phyloP scores from a whole-genome alignment of 2,888 invertebrate species.

The Sinopyrophorus schimmeli region DNA sequence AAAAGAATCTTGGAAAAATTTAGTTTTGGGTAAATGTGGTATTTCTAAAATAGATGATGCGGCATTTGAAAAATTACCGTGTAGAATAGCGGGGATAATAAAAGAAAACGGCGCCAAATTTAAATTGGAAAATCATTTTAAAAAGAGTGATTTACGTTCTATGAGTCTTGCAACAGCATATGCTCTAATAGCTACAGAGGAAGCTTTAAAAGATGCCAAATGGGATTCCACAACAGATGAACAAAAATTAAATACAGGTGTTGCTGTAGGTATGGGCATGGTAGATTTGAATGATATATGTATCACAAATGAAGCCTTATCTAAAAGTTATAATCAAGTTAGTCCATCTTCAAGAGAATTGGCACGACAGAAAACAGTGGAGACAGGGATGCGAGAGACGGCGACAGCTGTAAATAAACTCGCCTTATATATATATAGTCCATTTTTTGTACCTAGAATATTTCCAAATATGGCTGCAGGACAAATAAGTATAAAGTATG shows the following conservation, averaged over 20 bases:
- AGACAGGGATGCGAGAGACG: too few species aligned
- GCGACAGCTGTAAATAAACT: too few species aligned
- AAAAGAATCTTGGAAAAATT: constrained; percentile 73
- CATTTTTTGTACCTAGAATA: constrained; percentile 93
- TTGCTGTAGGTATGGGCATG: constrained; percentile 95
- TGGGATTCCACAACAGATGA: constrained; percentile 61
- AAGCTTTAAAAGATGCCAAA: constrained; percentile 75
- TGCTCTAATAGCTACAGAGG: constrained; percentile 80
- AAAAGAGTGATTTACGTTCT: constrained; percentile 70
- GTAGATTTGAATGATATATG: constrained; percentile 86
- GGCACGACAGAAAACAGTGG: too few species aligned
- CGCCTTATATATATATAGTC: too few species aligned
- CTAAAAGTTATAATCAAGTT: constrained; percentile 83
- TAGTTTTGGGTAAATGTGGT: constrained; percentile 77
- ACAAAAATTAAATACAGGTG: constrained; percentile 73
- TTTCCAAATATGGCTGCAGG: constrained; percentile 96
- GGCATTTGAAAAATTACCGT: constrained; percentile 77
- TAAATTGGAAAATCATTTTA: constrained; percentile 62
- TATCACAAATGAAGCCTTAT: constrained; percentile 73
- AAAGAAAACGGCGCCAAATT: constrained; percentile 62
- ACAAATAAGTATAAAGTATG: constrained; percentile 88
- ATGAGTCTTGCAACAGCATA: constrained; percentile 84
- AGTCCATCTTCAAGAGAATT: too few species aligned
- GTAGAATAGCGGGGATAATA: constrained; percentile 73
- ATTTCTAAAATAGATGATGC: constrained; percentile 67